Evolutionary conservation across 2,113 vertebrate genomes (phyloP), one percentile per base, ranked within the genome.

Genomic region (Blennius ocellaris): DNA sequence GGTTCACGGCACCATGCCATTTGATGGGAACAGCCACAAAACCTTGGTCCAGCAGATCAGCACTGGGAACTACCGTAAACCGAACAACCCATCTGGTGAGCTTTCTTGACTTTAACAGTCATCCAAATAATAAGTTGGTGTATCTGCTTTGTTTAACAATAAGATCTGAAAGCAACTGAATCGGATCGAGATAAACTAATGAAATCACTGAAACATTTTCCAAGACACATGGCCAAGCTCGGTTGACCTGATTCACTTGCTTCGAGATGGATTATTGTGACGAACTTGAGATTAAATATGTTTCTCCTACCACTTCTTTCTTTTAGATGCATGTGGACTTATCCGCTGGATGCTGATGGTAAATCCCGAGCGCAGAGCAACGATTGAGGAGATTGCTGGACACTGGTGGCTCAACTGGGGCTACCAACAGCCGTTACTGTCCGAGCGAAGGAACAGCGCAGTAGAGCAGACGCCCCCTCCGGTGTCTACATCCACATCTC

Each of bases 341-440:
- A 99, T 99, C 89, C 96, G 98, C 0, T 99, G 98, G 98, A 96
- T 99, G 86, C 78, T 99, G 53, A 99, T 99, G 97, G 97, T 99
- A 70, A 99, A 98, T 92, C 97, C 98, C 0, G 96, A 95, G 51
- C 96, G 96, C 37, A 94, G 98, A 15, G 98, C 97, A 55, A 98
- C 95, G 7, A 86, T 98, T n/a, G 96, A 97, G 72, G 97, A 99
- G 67, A 96, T 98, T 0, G 96, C 95, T 11, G 93, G 95, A 5
- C 98, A 99, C 81, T 99, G 97, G 97, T 99, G 98, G 98, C 95
- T 99, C 47, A 99, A 99, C 92, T 99, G 97, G 98, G 97, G 98
- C 66, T 99, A 98, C 63, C 87, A 78, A 55, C 77, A 81, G 69
- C 90, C 94, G 0, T 8, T 96, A 0, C 8, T 96, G 0, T 88